These are phyloP conservation scores for Cotesia chilonis DNA, from an alignment of 1,140 invertebrate genomes.

Conservation along the genomic window DNA sequence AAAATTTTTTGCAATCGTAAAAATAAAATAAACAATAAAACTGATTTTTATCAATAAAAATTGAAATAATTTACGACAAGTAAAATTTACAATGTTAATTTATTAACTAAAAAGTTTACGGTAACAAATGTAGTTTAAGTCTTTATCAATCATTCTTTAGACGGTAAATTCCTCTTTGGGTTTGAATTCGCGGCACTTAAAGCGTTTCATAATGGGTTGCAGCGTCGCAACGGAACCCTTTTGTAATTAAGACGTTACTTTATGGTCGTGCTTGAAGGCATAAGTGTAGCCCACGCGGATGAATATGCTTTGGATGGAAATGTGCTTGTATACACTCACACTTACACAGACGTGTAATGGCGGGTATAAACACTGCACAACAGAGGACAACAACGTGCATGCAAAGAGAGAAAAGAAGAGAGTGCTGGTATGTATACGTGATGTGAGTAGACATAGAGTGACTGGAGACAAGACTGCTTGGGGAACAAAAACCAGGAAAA, in stretches of 20 bases:
- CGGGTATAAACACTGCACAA: conserved; percentile 8
- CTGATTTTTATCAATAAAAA: too few relatives aligned
- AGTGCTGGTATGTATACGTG: background rate
- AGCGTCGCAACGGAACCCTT: conserved; percentile 43
- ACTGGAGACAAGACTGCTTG: conserved; percentile 17
- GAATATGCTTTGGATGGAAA: conserved; percentile 12
- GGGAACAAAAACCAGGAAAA: conserved; percentile 23
- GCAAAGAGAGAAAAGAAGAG: background rate
- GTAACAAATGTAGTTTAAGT: background rate
- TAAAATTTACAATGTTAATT: too few relatives aligned
- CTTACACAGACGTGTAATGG: too few relatives aligned
- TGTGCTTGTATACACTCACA: too few relatives aligned
- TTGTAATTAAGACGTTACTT: conserved; percentile 62
- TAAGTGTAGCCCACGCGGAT: conserved; percentile 32
- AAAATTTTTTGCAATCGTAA: too few relatives aligned
- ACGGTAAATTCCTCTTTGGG: conserved; percentile 10
- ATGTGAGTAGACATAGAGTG: conserved; percentile 24
- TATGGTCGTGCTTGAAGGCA: conserved; percentile 42
- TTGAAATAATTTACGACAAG: too few relatives aligned
- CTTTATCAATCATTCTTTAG: conserved; percentile 16
- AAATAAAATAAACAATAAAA: too few relatives aligned
- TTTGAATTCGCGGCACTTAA: conserved; percentile 44
- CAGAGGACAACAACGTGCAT: background rate
- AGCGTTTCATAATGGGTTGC: conserved; percentile 44
- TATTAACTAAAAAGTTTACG: background rate